Evolutionary conservation across 2,888 invertebrate species (phyloP), one percentile per base, ranked within the genome.

Genomic region (Nasonovia ribisnigri): DNA sequence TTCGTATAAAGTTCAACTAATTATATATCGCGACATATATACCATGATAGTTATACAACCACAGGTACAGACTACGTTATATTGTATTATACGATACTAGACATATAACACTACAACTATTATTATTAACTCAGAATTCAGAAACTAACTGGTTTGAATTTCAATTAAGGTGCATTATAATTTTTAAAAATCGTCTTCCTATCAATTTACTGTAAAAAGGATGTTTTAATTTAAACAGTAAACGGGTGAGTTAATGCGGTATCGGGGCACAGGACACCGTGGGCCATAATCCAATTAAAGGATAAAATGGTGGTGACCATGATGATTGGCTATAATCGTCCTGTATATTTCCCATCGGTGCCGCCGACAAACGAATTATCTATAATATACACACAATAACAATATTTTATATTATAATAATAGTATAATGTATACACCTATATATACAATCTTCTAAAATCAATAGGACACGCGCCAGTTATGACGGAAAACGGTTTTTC

Each of bases 391-490:
- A 36, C 20, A 24, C 20, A 42, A 77, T 77, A 77, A 36, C 36
- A 77, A 77, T 77, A 36, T 36, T 54, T 54, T 77, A 77, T 77
- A 20, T 36, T 3, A 36, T 77, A 20, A 77, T 36, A 67, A 77
- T 77, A 36, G 26, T 36, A 36, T 77, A 5, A 67, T 36, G 16
- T n/a, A 20, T 77, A n/a, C 13, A 6, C 20, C 8, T 77, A 16
- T n/a, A 67, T n/a, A n/a, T 16, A 60, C 36, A 42, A 11, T 43
- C 46, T 26, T 57, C 84, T n/a, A 84, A 84, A 91, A 84, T 86
- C 91, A 48, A 91, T 60, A 87, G 36, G 86, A 86, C 86, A 92
- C 92, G 92, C 86, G 92, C 86, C 86, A 91, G 46, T 91, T 86
- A 91, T 91, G 86, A 87, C 57, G 86, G 36, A 87, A 87, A 92